phyloP scores from a whole-genome alignment of 2,888 invertebrate genomes.

The Eupithecia dodoneata region DNA sequence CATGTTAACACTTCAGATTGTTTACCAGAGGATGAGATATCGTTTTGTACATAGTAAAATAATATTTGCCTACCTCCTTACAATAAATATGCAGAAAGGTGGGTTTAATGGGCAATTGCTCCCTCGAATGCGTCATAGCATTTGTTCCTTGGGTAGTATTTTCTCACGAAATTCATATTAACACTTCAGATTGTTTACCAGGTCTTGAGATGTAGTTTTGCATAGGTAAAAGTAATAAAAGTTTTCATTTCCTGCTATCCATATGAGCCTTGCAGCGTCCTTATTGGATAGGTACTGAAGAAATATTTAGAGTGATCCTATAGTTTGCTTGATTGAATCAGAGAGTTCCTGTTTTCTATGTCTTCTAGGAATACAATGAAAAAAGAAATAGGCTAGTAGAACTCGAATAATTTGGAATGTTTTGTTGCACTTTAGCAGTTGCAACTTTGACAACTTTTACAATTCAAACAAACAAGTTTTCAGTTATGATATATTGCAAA shows the following conservation, averaged over 20 bases:
- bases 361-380: not conserved
- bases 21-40: not conserved
- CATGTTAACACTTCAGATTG: not conserved
- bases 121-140: constrained; percentile 77
- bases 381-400: not conserved
- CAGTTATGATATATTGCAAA: not conserved
- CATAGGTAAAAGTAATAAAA: not conserved
- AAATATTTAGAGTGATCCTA: not conserved
- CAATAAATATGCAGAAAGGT: constrained; percentile 29
- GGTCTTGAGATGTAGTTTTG: not conserved
- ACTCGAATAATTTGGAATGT: not conserved
- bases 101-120: constrained; percentile 54
- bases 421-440: not conserved
- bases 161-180: constrained; percentile 74
- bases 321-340: not conserved
- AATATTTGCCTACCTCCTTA: constrained; percentile 33
- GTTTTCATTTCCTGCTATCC: not conserved
- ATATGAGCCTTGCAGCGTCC: too few species aligned
- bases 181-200: too few species aligned
- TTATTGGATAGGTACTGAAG: too few species aligned
- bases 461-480: not conserved
- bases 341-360: not conserved
- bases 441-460: too few species aligned
- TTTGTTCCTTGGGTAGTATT: constrained; percentile 86
- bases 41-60: not conserved